Base-by-base conservation (phyloP, 2,797 vertebrate genomes). In the Steatocranus sp. region DNA sequence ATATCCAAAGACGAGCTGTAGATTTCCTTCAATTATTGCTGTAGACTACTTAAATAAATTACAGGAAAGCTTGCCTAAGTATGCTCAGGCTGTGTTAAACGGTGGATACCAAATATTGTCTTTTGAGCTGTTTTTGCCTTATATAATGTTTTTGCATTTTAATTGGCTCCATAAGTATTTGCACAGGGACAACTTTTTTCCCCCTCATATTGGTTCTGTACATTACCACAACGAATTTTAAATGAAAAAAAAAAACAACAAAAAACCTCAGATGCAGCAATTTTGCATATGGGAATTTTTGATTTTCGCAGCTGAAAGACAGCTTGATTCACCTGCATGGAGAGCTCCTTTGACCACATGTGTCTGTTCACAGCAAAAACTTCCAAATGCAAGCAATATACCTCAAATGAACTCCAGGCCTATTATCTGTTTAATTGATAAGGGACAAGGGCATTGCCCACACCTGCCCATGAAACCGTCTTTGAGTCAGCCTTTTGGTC, bases 181-280 rank as follows among this genome's bases (percentile, higher is more conserved):
- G 54, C 17, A 58, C 54, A 34, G 17, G 18, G 30, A n/a, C 30
- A 61, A 34, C 30, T n/a, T 61, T n/a, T 61, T 41, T 5, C 0
- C 0, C 0, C 18, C 30, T n/a, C 30, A 5, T 61, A n/a, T 12
- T 61, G 30, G 56, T 61, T 61, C 30, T 61, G 30, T 61, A 11
- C 30, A 61, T n/a, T 61, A n/a, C 56, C 4, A 61, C 56, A 58
- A 58, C 1, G 0, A 61, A 0, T 61, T 61, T 61, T 34, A 11
- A 61, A 61, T 5, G 15, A 17, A 56, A 17, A 27, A 9, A 9
- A 2, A 14, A 3, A 12, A 9, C 7, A 25, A 8, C 2, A 34
- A 58, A 38, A 41, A 41, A 6, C 10, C 9, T 36, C 9, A 2
- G 34, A 11, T 36, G 10, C 10, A 36, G 10, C 34, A 36, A 36